Evolutionary conservation across 92 coral and sea anemone genomes (phyloP).

Genomic region (Actinernus sp.): DNA sequence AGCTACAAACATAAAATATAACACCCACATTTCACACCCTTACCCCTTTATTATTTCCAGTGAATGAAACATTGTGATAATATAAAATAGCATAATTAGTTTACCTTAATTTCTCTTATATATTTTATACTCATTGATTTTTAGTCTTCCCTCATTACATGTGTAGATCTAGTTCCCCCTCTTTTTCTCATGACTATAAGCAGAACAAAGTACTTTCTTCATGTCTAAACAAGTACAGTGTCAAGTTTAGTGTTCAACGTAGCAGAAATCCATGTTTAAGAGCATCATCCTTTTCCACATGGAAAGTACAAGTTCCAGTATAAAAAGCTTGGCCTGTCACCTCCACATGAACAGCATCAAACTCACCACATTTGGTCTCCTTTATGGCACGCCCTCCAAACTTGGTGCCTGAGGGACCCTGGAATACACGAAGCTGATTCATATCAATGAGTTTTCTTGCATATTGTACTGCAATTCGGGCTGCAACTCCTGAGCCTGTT

Average conservation of each 20-base stretch:
- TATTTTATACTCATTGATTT: too few relatives aligned
- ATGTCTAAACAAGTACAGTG: too few relatives aligned
- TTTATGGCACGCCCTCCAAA: constrained; percentile 89
- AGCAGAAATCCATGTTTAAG: constrained; percentile 85
- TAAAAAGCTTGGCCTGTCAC: constrained; percentile 93
- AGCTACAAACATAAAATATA: too few relatives aligned
- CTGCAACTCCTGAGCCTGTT: constrained; percentile 98
- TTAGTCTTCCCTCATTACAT: too few relatives aligned
- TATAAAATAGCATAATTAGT: too few relatives aligned
- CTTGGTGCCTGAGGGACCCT: constrained; percentile 87
- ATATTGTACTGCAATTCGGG: constrained; percentile 95
- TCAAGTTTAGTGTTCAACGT: constrained; percentile 44
- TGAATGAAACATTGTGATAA: too few relatives aligned
- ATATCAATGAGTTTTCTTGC: constrained; percentile 82
- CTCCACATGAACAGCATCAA: constrained; percentile 95
- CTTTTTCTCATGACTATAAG: too few relatives aligned
- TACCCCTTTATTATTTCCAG: too few relatives aligned
- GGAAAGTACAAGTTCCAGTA: constrained; percentile 86
- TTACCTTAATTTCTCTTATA: too few relatives aligned
- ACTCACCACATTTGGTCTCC: constrained; percentile 90
- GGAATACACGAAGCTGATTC: constrained; percentile 81
- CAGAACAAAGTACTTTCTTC: too few relatives aligned
- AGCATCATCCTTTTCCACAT: constrained; percentile 91
- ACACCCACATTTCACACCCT: too few relatives aligned
- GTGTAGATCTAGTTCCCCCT: too few relatives aligned